Conservation (phyloP, 2,113 vertebrate species). For the human region GRCh38 chr2:185128001-185128500, state of each 20-base stretch:
- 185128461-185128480: not conserved
- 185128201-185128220: not conserved
- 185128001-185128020: not conserved
- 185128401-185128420: not conserved
- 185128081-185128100: not conserved
- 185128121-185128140: not conserved
- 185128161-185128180: not conserved
- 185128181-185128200: not conserved
- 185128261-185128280: not conserved
- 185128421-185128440: not conserved
- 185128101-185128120: not conserved
- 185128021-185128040: not conserved
- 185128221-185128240: accelerated
- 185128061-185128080: not conserved
- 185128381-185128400: not conserved
- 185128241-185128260: not conserved
- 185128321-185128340: not conserved
- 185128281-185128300: not conserved
- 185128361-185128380: not conserved
- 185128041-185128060: not conserved
- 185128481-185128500: not conserved
- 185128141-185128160: not conserved
- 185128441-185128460: not conserved
- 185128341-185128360: not conserved
- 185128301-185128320: not conserved